These are phyloP conservation scores for Sterna hirundo DNA, from an alignment of 2,113 vertebrate species.

Conservation along the genomic window DNA sequence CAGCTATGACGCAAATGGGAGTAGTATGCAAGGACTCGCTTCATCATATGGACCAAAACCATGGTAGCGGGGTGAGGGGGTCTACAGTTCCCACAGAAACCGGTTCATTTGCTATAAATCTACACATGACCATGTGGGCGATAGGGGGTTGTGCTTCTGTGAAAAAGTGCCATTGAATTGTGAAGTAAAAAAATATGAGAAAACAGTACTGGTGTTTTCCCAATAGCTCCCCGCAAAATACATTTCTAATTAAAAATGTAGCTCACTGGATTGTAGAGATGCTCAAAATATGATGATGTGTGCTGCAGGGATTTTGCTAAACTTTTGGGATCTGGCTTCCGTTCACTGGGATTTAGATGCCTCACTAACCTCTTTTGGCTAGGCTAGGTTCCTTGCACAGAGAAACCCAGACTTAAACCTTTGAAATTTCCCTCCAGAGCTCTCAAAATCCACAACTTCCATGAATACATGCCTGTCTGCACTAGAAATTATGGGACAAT, in stretches of 20 bases:
- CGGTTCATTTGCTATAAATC: not conserved
- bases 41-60: not conserved
- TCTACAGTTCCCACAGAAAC: not conserved
- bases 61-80: fast-evolving
- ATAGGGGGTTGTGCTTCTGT: not conserved
- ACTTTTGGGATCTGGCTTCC: not conserved
- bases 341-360: not conserved
- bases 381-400: not conserved
- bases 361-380: not conserved
- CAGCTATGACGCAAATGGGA: not conserved
- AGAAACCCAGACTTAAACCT: not conserved
- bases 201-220: not conserved
- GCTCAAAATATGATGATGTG: not conserved
- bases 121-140: not conserved
- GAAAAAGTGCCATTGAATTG: not conserved
- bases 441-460: not conserved
- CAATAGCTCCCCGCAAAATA: not conserved
- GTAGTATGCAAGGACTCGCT: not conserved
- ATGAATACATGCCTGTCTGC: not conserved
- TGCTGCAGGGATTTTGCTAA: not conserved
- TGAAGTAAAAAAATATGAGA: not conserved
- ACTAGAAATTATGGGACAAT: not conserved
- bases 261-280: not conserved
- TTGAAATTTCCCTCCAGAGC: not conserved
- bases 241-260: not conserved